Evolutionary conservation across 2,113 vertebrate genomes (phyloP).

Genomic region (Anas platyrhynchos): DNA sequence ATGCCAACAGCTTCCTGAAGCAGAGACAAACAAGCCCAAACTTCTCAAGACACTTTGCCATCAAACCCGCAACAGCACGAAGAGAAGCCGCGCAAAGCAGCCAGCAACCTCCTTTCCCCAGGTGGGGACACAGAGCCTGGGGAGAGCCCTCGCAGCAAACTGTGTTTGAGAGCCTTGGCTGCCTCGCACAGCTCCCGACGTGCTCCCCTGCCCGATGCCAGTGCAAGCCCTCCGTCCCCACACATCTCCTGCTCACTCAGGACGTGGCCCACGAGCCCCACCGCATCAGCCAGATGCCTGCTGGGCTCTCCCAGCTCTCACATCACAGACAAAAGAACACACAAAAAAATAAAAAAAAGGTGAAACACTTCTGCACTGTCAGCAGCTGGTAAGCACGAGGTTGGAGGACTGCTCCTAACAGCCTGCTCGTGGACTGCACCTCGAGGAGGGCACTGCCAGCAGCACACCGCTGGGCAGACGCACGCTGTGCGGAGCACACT

Average conservation of each 20-base stretch:
- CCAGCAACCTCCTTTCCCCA: not conserved
- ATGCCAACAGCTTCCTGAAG: not conserved
- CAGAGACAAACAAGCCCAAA: not conserved
- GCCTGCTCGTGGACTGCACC: not conserved
- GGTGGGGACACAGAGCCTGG: not conserved
- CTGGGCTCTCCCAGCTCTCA: not conserved
- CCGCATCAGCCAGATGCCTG: not conserved
- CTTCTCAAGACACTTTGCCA: rapidly evolving
- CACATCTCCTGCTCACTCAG: rapidly evolving
- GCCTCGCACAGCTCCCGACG: not conserved
- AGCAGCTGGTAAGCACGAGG: not conserved
- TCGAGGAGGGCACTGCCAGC: not conserved
- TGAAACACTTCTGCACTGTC: not conserved
- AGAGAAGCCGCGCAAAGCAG: not conserved
- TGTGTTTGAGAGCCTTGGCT: not conserved
- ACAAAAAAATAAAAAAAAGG: too few species aligned
- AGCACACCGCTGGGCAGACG: not conserved
- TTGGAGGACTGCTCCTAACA: not conserved
- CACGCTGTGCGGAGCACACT: rapidly evolving
- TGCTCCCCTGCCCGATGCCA: rapidly evolving
- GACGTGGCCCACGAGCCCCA: not conserved
- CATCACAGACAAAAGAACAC: rapidly evolving
- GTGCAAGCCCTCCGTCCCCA: not conserved
- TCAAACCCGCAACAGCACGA: not conserved
- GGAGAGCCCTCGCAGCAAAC: not conserved